Percentiles rank a stretch among this genome's conserved stretches.
Conservation (phyloP, 2,888 invertebrate species). For the Hydraecia micacea region DNA sequence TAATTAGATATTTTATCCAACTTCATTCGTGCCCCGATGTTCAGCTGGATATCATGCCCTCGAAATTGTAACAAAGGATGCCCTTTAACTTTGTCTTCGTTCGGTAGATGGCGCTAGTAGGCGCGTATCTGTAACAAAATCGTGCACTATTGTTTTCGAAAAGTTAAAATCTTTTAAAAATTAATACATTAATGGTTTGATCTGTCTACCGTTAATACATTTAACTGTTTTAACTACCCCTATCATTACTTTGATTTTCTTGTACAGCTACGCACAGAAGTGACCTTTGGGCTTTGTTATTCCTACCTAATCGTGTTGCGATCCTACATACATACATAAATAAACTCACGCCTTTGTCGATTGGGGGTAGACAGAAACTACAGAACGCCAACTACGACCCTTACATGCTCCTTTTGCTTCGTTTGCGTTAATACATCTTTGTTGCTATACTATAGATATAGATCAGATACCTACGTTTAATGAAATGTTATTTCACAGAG, state of each 20-base stretch:
- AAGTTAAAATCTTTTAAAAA: background rate
- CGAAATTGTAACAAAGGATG: constrained; percentile 8
- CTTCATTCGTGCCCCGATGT: background rate
- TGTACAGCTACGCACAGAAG: background rate
- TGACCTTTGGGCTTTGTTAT: background rate
- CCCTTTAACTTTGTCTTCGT: background rate
- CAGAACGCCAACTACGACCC: background rate
- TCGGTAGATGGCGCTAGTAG: constrained; percentile 47
- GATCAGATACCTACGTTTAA: background rate
- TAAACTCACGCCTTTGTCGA: background rate
- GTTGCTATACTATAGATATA: background rate
- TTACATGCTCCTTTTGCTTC: background rate
- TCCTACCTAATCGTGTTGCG: background rate
- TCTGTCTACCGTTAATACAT: background rate
- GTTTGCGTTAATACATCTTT: background rate
- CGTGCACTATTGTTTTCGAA: background rate
- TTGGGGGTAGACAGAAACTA: background rate
- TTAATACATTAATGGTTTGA: too few relatives aligned
- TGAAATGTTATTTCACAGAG: constrained; percentile 69
- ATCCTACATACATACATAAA: background rate
- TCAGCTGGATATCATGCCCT: background rate
- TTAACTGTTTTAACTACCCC: background rate
- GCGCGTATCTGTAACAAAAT: background rate
- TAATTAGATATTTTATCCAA: background rate
- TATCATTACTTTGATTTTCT: background rate